Evolutionary conservation across 1,140 invertebrate species (phyloP).

Genomic region (Adelges cooleyi): DNA sequence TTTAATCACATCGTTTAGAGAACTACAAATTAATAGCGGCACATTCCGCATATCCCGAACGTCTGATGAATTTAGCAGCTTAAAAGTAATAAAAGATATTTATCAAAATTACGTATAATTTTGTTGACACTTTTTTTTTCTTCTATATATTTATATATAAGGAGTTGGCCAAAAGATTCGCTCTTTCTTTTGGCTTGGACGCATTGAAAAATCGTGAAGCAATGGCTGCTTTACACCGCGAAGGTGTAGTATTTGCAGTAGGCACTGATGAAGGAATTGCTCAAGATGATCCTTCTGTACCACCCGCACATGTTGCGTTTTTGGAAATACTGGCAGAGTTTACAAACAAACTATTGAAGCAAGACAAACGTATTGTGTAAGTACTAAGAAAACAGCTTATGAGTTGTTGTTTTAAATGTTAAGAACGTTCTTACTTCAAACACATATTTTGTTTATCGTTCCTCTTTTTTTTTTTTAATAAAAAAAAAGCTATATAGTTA

Average conservation of each 20-base stretch:
- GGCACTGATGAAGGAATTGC: constrained; percentile 43
- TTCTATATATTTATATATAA: constrained; percentile 41
- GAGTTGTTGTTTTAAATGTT: not conserved
- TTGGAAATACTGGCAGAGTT: constrained; percentile 92
- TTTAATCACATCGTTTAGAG: constrained; percentile 71
- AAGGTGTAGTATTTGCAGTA: constrained; percentile 84
- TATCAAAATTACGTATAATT: not conserved
- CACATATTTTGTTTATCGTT: too few species aligned
- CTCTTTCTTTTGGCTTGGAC: constrained; percentile 93
- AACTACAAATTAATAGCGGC: constrained; percentile 51
- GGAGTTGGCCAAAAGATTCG: constrained; percentile 93
- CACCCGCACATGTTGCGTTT: constrained; percentile 78
- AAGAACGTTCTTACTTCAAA: too few species aligned
- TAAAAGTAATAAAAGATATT: constrained; percentile 51
- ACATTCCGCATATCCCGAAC: constrained; percentile 49
- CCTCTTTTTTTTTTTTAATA: not conserved
- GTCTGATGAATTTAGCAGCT: constrained; percentile 67
- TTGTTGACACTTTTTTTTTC: constrained; percentile 24
- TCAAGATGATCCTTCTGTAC: constrained; percentile 24
- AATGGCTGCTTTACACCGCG: constrained; percentile 87
- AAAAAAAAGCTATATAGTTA: not conserved
- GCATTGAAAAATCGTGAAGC: constrained; percentile 95
- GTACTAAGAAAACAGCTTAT: constrained; percentile 32
- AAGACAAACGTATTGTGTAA: constrained; percentile 87
- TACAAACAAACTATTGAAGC: constrained; percentile 88